Evolutionary conservation across 2,888 invertebrate species (phyloP).

Genomic region (Sphaerophoria taeniata): DNA sequence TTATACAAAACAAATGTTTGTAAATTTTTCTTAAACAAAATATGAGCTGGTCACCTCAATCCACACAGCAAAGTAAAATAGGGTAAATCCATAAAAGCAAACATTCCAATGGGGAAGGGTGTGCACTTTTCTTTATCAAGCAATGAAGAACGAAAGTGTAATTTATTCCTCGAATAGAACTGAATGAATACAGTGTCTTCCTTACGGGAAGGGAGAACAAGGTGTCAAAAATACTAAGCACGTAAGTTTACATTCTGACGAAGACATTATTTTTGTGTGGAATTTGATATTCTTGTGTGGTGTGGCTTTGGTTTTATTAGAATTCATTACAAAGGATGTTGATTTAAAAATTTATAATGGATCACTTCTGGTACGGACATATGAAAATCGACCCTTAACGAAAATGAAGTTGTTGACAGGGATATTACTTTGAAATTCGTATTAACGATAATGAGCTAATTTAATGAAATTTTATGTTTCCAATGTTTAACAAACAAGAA

Average conservation of each 20-base stretch:
- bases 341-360: neutral
- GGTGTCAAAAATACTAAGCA: neutral
- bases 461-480: neutral
- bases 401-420: neutral
- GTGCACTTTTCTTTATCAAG: conserved; percentile 41
- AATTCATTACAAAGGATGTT: neutral
- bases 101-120: neutral
- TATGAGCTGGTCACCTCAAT: neutral
- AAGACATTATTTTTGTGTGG: neutral
- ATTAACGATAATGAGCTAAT: neutral
- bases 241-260: neutral
- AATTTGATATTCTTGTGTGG: conserved; percentile 3
- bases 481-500: too few relatives aligned
- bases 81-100: conserved; percentile 67
- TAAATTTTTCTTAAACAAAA: too few relatives aligned
- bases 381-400: neutral
- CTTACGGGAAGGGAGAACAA: neutral
- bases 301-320: neutral
- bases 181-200: conserved; percentile 4
- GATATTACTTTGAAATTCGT: neutral
- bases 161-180: conserved; percentile 49
- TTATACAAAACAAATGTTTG: neutral
- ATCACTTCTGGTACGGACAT: neutral
- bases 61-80: conserved; percentile 16
- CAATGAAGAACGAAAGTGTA: conserved; percentile 13